Evolutionary conservation across 2,888 invertebrate species (phyloP).

Genomic region (Seladonia tumulorum): DNA sequence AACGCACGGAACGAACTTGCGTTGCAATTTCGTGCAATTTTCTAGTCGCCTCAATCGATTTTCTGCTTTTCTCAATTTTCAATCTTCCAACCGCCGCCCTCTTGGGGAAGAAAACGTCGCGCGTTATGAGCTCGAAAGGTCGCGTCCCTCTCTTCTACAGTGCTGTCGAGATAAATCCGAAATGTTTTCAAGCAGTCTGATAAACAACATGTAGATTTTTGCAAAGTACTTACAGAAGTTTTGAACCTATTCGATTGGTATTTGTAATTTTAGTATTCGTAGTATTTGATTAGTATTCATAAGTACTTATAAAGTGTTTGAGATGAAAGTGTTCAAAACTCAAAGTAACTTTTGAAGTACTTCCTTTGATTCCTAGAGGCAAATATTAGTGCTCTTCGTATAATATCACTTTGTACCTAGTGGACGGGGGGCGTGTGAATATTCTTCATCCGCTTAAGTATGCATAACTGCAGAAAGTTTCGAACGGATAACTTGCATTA

Average conservation of each 20-base stretch:
- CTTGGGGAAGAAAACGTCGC: neutral
- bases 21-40: neutral
- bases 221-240: neutral
- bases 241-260: neutral
- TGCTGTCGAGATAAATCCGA: neutral
- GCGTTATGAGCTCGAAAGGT: neutral
- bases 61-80: neutral
- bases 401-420: slow-evolving; percentile 6
- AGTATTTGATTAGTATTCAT: no score
- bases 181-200: neutral
- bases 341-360: neutral
- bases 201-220: neutral
- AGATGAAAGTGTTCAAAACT: neutral
- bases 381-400: neutral
- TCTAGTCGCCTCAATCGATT: neutral
- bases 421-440: neutral
- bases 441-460: neutral
- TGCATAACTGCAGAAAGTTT: neutral
- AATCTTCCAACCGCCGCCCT: slow-evolving; percentile 14
- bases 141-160: neutral
- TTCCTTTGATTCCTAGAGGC: neutral
- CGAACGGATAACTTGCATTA: neutral
- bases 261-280: no score
- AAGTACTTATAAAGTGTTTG: neutral
- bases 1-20: neutral